Conservation (phyloP, 2,888 invertebrate species). For the Proisotoma minuta region DNA sequence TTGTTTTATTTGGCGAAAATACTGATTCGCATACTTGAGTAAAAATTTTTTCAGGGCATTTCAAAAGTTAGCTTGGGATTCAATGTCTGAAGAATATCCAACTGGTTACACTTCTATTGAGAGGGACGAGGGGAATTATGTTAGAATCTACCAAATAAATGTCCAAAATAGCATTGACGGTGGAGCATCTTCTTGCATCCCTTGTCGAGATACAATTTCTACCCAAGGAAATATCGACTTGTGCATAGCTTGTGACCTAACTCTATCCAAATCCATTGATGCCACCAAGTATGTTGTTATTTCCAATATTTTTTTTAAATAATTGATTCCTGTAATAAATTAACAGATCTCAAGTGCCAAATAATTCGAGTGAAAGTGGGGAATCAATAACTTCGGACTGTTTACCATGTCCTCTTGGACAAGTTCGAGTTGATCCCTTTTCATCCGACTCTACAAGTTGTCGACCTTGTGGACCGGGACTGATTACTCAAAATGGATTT, state of each 20-base stretch:
- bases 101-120: neutral
- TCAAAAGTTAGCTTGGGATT: slow-evolving; percentile 50
- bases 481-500: slow-evolving; percentile 51
- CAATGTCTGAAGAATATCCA: neutral
- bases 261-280: no score
- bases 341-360: neutral
- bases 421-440: slow-evolving; percentile 50
- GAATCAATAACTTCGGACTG: slow-evolving; percentile 49
- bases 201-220: slow-evolving; percentile 51
- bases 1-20: neutral
- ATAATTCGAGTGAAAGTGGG: neutral
- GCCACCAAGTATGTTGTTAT: neutral
- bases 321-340: no score
- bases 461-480: slow-evolving; percentile 54
- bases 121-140: slow-evolving; percentile 50
- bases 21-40: neutral
- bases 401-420: slow-evolving; percentile 52
- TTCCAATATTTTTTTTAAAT: no score
- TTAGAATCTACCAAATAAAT: slow-evolving; percentile 55
- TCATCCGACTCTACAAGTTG: slow-evolving; percentile 52
- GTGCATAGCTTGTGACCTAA: neutral
- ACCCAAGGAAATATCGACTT: neutral
- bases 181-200: slow-evolving; percentile 57
- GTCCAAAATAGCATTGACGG: slow-evolving; percentile 56
- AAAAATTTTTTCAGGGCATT: slow-evolving; percentile 50